Conservation (phyloP, 2,113 vertebrate genomes). For the Barnardius zonarius region DNA sequence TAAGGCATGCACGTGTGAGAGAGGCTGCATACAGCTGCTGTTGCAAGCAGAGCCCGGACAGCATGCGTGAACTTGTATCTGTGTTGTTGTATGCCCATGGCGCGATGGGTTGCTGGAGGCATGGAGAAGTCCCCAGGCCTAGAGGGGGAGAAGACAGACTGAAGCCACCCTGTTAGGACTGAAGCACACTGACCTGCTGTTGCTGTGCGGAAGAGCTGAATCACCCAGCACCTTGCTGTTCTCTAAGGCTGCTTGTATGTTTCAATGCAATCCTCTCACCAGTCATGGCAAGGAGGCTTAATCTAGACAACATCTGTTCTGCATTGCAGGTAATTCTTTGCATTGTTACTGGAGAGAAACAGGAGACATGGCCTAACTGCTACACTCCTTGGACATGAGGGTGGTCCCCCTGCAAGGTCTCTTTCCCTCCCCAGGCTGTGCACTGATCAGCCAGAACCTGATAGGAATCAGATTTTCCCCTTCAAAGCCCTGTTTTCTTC, state of each 20-base stretch:
- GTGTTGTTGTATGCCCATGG: fast-evolving
- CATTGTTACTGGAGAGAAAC: background rate
- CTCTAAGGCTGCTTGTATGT: background rate
- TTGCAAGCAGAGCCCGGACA: background rate
- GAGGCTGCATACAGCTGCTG: background rate
- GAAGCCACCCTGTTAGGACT: background rate
- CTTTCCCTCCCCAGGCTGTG: background rate
- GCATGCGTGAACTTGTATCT: fast-evolving
- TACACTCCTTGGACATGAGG: background rate
- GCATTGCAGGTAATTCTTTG: background rate
- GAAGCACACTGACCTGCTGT: background rate
- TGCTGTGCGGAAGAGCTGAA: background rate
- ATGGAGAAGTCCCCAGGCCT: background rate
- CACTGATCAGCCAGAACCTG: background rate
- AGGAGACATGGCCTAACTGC: background rate
- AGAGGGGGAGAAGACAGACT: background rate
- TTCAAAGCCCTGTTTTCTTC: background rate
- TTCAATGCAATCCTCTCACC: background rate
- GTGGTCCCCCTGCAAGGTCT: background rate
- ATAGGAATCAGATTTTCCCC: background rate
- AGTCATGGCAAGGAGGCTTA: background rate
- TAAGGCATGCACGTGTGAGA: background rate
- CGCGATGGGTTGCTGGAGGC: background rate
- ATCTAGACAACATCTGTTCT: background rate
- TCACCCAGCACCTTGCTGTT: background rate